A percentile compares a stretch with the other conserved stretches of the same genome.
phyloP scores from a whole-genome alignment of 53 echinoderm and acorn worm genomes.

The Arbacia lixula region DNA sequence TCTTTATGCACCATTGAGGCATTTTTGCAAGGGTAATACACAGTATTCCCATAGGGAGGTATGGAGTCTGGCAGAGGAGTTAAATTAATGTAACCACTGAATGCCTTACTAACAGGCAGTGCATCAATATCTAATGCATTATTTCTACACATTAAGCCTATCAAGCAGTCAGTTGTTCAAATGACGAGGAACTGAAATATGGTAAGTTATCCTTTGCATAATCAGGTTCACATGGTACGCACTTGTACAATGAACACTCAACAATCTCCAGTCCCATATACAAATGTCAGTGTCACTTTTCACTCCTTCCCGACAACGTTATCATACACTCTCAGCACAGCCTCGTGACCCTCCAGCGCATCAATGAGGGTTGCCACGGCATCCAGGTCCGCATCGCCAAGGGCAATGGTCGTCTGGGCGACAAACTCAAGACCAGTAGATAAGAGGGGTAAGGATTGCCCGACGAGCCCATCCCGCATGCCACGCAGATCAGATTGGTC shows the following conservation, averaged over 20 bases:
- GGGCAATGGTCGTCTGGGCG: slow-evolving; percentile 56
- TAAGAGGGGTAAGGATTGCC: slow-evolving; percentile 32
- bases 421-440: slow-evolving; percentile 70
- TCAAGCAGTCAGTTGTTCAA: no score
- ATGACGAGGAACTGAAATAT: neutral
- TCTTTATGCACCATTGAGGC: no score
- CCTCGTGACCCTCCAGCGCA: slow-evolving; percentile 64
- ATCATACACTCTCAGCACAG: slow-evolving; percentile 72
- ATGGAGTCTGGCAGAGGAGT: no score
- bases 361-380: slow-evolving; percentile 61
- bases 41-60: no score
- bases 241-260: neutral
- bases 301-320: slow-evolving; percentile 46
- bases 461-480: slow-evolving; percentile 67
- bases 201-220: neutral
- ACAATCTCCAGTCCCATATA: neutral
- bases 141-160: no score
- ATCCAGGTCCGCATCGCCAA: slow-evolving; percentile 57
- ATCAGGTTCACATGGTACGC: neutral
- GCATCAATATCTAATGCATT: no score
- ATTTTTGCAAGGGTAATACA: no score
- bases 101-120: no score
- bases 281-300: no score
- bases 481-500: slow-evolving; percentile 72
- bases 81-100: no score